Evolutionary conservation across 1,140 invertebrate genomes (phyloP).

Genomic region (Pemphigus obesinymphae): DNA sequence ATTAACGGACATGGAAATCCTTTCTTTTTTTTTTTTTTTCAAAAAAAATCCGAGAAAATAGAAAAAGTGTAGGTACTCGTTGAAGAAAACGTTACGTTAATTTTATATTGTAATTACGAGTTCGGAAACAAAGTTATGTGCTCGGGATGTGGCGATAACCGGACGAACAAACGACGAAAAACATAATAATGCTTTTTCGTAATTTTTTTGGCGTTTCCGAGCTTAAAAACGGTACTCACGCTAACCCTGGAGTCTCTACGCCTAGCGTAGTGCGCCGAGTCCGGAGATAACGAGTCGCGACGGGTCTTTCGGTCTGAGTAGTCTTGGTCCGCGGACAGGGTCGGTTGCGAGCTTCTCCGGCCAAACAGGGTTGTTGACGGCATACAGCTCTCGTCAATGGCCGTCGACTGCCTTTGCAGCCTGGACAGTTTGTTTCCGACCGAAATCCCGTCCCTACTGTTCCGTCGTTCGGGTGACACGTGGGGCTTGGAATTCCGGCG

Average conservation of each 20-base stretch:
- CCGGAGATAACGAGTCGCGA: constrained; percentile 78
- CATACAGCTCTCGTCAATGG: constrained; percentile 75
- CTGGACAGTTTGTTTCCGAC: constrained; percentile 53
- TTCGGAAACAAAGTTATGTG: too few species aligned
- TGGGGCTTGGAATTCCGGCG: constrained; percentile 64
- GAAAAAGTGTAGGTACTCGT: too few species aligned
- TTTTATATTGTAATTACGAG: too few species aligned
- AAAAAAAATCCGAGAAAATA: too few species aligned
- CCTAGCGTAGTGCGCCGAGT: constrained; percentile 62
- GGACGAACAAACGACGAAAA: background rate
- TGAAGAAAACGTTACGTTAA: too few species aligned
- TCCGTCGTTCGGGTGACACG: constrained; percentile 53
- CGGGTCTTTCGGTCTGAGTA: constrained; percentile 63
- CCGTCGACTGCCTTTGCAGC: constrained; percentile 76
- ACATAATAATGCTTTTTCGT: too few species aligned
- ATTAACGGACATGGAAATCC: too few species aligned
- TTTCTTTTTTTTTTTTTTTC: too few species aligned
- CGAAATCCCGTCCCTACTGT: constrained; percentile 42
- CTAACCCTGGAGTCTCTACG: constrained; percentile 60
- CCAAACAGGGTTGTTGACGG: constrained; percentile 59
- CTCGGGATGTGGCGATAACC: too few species aligned
- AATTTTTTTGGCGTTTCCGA: too few species aligned
- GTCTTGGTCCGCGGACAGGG: constrained; percentile 68
- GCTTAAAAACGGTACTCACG: background rate
- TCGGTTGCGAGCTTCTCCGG: constrained; percentile 71